Evolutionary conservation across 2,888 invertebrate genomes (phyloP), one percentile per base, ranked within the genome.

Genomic region (Athrips mouffetella): DNA sequence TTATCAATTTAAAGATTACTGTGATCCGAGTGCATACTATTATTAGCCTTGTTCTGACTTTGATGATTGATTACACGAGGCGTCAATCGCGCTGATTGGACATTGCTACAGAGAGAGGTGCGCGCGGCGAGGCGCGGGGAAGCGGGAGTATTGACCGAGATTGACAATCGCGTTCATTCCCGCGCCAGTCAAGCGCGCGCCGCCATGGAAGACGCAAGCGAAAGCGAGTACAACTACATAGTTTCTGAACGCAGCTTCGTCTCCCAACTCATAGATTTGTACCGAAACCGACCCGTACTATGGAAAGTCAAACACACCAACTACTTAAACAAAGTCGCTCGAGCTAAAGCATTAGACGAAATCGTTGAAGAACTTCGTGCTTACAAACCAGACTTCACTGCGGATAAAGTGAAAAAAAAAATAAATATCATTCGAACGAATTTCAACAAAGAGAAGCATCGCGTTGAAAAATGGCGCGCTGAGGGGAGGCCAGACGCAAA

Each of bases 71-170:
- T n/a, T n/a, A n/a, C n/a, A n/a, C n/a, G n/a, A n/a, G n/a, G n/a
- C n/a, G n/a, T n/a, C n/a, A n/a, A n/a, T n/a, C n/a, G n/a, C n/a
- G n/a, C n/a, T n/a, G n/a, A n/a, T n/a, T n/a, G n/a, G n/a, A n/a
- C n/a, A n/a, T n/a, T n/a, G n/a, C n/a, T n/a, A n/a, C n/a, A 21
- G 11, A 11, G 37, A 37, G 37, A 25, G 25, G 25, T 20, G 21
- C 29, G 29, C 27, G 42, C 37, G 31, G 44, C 15, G 44, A 4
- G 11, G 44, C 20, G 31, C 20, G 44, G 21, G 31, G 44, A 7
- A 31, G 13, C 42, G 44, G 31, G 44, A 18, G 25, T 29, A 42
- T 44, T 44, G 44, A 44, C 44, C 44, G 44, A 20, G 31, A 44
- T 44, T 44, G 44, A 7, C 44, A 44, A 31, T 44, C 44, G 44